Base-by-base conservation (phyloP, 2,113 vertebrate genomes). In the Neodon shergylaensis region DNA sequence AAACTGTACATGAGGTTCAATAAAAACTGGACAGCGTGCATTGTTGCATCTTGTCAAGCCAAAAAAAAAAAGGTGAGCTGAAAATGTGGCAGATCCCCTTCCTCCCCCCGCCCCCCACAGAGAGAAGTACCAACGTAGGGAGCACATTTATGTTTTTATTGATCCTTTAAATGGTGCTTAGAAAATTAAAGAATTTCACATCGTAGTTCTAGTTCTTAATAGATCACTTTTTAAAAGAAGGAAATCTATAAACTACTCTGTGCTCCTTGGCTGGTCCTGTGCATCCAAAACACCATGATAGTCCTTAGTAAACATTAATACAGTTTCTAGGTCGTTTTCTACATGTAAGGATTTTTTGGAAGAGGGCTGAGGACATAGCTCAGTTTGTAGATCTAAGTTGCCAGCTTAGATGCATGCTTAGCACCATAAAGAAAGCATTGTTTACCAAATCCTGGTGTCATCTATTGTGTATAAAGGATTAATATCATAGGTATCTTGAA, bases 11-110 rank as follows among this genome's bases (percentile, higher is more conserved):
- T 86, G 72, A 97, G 96, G 97, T 98, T 97, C 98, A 98, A 97
- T 98, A 98, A 98, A 97, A 97, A 96, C 97, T 98, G 98, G 98
- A 98, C 96, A 97, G 90, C 72, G 87, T 97, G 91, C 96, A 95
- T 96, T 97, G 97, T 97, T 98, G 98, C 97, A 96, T 97, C 96
- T 95, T 98, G 93, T 91, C 93, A 88, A 95, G 94, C 95, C 93
- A 83, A 74, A 92, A 78, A 96, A 90, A 12, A 54, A 54, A 54
- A 54, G 12, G 12, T 52, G 52, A 54, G 96, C 94, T 95, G 94
- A 72, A 73, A 93, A 66, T 65, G 96, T 97, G 97, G 95, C 94
- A 79, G 63, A 42, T 21, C 6, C 54, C 11, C n/a, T 1, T 22
- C 21, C 17, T 6, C 17, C 17, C 16, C 54, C 54, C 17, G 17